A percentile compares a stretch with the other conserved stretches of the same genome.
Evolutionary conservation across 2,888 invertebrate species (phyloP).

Genomic region (Drosophila meridionalis): DNA sequence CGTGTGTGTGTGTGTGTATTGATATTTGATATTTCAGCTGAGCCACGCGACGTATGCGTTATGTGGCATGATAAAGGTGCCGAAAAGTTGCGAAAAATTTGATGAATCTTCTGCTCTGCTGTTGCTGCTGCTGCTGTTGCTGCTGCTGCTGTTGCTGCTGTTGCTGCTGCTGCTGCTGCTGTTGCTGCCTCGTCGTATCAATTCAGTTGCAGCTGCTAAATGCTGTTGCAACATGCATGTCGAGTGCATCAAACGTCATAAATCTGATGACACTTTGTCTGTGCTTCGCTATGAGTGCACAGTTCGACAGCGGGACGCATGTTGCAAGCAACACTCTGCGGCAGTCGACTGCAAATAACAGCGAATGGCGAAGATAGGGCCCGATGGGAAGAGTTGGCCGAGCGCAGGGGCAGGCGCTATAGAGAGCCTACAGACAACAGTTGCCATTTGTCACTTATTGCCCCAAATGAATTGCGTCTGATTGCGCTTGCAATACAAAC

Average conservation of each 20-base stretch:
- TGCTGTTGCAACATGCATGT: slow-evolving; percentile 36
- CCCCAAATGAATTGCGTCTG: slow-evolving; percentile 45
- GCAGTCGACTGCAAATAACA: slow-evolving; percentile 16
- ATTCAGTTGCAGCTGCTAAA: slow-evolving; percentile 23
- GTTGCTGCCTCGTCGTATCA: slow-evolving; percentile 20
- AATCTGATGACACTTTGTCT: slow-evolving; percentile 20
- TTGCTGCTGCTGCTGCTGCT: slow-evolving; percentile 8
- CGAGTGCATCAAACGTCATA: slow-evolving; percentile 28
- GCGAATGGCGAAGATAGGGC: neutral
- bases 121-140: neutral
- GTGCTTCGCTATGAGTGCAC: slow-evolving; percentile 6
- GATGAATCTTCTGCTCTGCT: slow-evolving; percentile 11
- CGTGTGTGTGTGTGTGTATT: slow-evolving; percentile 48
- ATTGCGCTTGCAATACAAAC: slow-evolving; percentile 32
- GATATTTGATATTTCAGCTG: slow-evolving; percentile 45
- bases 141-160: neutral
- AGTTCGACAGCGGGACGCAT: slow-evolving; percentile 20
- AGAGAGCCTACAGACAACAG: neutral
- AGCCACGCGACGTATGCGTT: slow-evolving; percentile 39
- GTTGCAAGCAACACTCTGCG: slow-evolving; percentile 37
- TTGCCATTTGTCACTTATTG: slow-evolving; percentile 28
- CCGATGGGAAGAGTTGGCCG: neutral
- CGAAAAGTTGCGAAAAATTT: slow-evolving; percentile 11
- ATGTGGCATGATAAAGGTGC: neutral
- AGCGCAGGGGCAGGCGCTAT: neutral